Evolutionary conservation across 1,140 invertebrate genomes (phyloP).

Genomic region (Eueides isabella): DNA sequence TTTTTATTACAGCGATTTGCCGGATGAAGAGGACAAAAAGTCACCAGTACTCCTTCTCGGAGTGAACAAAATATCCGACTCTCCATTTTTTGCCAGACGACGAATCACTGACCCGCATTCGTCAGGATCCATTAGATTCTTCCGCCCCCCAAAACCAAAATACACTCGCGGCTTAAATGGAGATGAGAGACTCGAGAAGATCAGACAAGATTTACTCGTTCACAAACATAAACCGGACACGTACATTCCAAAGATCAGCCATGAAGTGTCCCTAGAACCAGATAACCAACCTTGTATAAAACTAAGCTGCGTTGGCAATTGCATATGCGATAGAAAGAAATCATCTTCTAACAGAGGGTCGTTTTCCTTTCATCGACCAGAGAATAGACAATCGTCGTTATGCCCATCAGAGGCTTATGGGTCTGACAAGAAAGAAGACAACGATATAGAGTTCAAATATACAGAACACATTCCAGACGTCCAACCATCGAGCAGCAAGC

Average conservation of each 20-base stretch:
- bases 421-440: slow-evolving; percentile 57
- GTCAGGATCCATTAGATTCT: slow-evolving; percentile 70
- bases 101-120: slow-evolving; percentile 64
- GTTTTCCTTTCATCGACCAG: slow-evolving; percentile 70
- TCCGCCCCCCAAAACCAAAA: slow-evolving; percentile 73
- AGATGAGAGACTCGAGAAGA: slow-evolving; percentile 74
- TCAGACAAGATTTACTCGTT: slow-evolving; percentile 72
- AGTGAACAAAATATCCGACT: slow-evolving; percentile 76
- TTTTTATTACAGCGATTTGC: slow-evolving; percentile 72
- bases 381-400: slow-evolving; percentile 61
- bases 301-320: slow-evolving; percentile 67
- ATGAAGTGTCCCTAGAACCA: slow-evolving; percentile 60
- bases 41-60: slow-evolving; percentile 75
- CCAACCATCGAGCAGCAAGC: slow-evolving; percentile 74
- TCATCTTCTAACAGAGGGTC: slow-evolving; percentile 66
- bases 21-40: slow-evolving; percentile 77
- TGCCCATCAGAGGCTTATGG: slow-evolving; percentile 62
- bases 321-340: slow-evolving; percentile 66
- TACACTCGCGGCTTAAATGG: slow-evolving; percentile 73
- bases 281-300: slow-evolving; percentile 59
- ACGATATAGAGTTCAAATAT: slow-evolving; percentile 77
- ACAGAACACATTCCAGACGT: slow-evolving; percentile 71
- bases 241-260: slow-evolving; percentile 68
- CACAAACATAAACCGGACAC: slow-evolving; percentile 71
- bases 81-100: slow-evolving; percentile 66